phyloP scores from a whole-genome alignment of 2,888 invertebrate species.

The Amitus sp. region DNA sequence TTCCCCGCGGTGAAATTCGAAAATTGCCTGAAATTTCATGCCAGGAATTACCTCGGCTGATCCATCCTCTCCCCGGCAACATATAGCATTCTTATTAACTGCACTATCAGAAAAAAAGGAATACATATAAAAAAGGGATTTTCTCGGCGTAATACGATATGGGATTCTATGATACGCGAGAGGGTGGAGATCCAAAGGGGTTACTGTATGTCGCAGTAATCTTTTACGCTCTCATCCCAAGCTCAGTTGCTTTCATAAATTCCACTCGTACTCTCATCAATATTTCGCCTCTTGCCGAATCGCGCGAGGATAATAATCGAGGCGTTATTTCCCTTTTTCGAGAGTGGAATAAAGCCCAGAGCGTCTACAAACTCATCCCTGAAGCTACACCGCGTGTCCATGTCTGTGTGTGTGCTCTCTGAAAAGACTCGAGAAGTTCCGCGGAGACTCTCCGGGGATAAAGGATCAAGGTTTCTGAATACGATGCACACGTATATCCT shows the following conservation, averaged over 20 bases:
- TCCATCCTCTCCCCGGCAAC: slow-evolving; percentile 39
- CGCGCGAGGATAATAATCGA: slow-evolving; percentile 19
- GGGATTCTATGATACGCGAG: slow-evolving; percentile 51
- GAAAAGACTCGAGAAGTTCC: slow-evolving; percentile 54
- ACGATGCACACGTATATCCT: slow-evolving; percentile 55
- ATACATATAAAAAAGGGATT: slow-evolving; percentile 50
- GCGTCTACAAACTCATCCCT: background rate
- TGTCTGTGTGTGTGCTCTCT: slow-evolving; percentile 44
- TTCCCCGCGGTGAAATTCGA: slow-evolving; percentile 13
- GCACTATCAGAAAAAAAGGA: slow-evolving; percentile 43
- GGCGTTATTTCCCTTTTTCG: background rate
- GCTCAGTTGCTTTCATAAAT: slow-evolving; percentile 34
- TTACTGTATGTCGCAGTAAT: slow-evolving; percentile 56
- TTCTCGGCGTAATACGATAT: slow-evolving; percentile 57
- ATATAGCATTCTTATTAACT: slow-evolving; percentile 56
- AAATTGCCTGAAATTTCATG: slow-evolving; percentile 34
- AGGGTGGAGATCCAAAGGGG: slow-evolving; percentile 44
- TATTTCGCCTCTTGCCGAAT: slow-evolving; percentile 28
- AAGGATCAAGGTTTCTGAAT: slow-evolving; percentile 56
- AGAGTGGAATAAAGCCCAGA: background rate
- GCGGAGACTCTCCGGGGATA: slow-evolving; percentile 53
- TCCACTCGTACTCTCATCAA: slow-evolving; percentile 27
- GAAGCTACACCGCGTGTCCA: slow-evolving; percentile 30
- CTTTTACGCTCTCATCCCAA: slow-evolving; percentile 52
- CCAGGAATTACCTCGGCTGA: slow-evolving; percentile 31